Conservation (phyloP, 2,797 vertebrate genomes). For the Clamator glandarius region DNA sequence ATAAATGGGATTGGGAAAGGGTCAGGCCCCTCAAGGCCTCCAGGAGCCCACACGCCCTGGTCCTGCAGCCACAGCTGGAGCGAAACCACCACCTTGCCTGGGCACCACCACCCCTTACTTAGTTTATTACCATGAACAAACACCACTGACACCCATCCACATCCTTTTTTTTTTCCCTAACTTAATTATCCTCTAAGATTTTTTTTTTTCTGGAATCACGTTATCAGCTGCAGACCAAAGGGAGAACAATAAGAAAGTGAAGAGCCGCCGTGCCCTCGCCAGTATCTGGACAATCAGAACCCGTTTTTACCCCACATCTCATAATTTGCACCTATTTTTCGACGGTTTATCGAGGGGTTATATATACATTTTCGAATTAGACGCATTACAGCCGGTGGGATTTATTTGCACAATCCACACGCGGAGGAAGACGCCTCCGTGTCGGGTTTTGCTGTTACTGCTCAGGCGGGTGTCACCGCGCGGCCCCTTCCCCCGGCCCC, state of each 20-base stretch:
- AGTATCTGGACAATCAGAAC: slow-evolving; percentile 58
- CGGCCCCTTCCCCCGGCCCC: not conserved
- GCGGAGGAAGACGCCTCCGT: not conserved
- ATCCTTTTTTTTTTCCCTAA: not conserved
- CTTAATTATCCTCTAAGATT: slow-evolving; percentile 58
- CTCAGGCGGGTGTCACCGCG: slow-evolving; percentile 32
- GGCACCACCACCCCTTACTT: not conserved
- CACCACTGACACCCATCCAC: slow-evolving; percentile 10
- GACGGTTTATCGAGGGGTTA: slow-evolving; percentile 26
- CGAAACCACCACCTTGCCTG: not conserved
- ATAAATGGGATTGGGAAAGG: slow-evolving; percentile 68
- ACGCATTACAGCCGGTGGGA: slow-evolving; percentile 38
- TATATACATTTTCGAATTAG: slow-evolving; percentile 59
- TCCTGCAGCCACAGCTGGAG: not conserved
- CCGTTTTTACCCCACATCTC: slow-evolving; percentile 44
- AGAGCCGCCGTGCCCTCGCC: slow-evolving; percentile 20
- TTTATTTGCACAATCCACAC: slow-evolving; percentile 35
- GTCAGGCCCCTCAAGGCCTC: slow-evolving; percentile 46
- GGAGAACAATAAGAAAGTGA: slow-evolving; percentile 52
- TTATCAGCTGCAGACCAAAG: slow-evolving; percentile 4
- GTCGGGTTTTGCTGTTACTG: not conserved
- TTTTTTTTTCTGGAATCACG: slow-evolving; percentile 10
- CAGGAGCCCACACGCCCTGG: not conserved
- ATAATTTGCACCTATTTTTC: slow-evolving; percentile 62
- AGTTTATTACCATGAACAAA: slow-evolving; percentile 39